These are phyloP conservation scores for Clunio marinus DNA, from an alignment of 2,888 invertebrate species.

Conservation along the genomic window DNA sequence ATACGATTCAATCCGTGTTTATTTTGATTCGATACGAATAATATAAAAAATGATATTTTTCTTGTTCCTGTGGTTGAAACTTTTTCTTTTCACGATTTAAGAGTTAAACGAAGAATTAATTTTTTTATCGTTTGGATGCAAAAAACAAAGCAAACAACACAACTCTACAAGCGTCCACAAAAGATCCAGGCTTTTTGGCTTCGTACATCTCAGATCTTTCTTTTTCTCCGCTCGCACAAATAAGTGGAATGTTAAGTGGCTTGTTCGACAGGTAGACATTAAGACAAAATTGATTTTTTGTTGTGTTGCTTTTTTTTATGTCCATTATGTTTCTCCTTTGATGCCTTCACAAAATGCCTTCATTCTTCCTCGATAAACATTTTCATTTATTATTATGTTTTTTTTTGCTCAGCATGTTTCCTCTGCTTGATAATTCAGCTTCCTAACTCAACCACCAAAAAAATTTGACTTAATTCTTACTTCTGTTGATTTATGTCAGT, in stretches of 20 bases:
- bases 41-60: conserved; percentile 8
- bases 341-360: conserved; percentile 34
- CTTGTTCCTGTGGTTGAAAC: neutral
- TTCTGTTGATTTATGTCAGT: too few species aligned
- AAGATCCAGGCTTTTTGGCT: neutral
- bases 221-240: conserved; percentile 8
- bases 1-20: neutral
- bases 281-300: conserved; percentile 34
- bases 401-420: neutral
- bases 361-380: conserved; percentile 10
- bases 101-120: too few species aligned
- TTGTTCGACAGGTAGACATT: conserved; percentile 31
- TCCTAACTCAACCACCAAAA: too few species aligned
- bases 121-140: neutral
- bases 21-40: neutral
- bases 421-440: neutral
- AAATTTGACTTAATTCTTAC: too few species aligned
- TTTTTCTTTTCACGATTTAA: too few species aligned
- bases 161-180: neutral
- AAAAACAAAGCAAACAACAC: neutral
- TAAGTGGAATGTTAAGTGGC: conserved; percentile 35
- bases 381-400: too few species aligned
- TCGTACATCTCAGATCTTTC: neutral
- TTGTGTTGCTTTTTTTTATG: conserved; percentile 32
- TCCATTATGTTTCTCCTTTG: conserved; percentile 30